Percentiles rank a stretch among this genome's conserved stretches.
These are phyloP conservation scores for Cylindroiulus punctatus DNA, from an alignment of 2,888 invertebrate species.

Conservation along the genomic window DNA sequence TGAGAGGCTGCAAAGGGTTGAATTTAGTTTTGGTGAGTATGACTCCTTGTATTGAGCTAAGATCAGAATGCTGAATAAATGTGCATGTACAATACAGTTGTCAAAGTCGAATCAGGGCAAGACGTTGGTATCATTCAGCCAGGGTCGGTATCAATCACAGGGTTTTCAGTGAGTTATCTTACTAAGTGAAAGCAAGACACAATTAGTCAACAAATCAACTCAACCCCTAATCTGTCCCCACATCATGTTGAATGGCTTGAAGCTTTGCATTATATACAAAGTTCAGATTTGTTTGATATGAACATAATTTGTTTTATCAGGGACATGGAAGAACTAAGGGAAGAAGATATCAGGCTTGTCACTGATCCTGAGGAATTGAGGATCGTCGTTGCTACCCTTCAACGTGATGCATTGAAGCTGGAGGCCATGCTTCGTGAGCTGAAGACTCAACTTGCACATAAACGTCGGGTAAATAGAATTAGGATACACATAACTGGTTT, in stretches of 20 bases:
- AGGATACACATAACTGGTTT: no score
- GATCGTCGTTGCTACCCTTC: neutral
- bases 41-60: no score
- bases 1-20: no score
- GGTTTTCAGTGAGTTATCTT: neutral
- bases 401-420: neutral
- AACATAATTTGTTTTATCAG: neutral
- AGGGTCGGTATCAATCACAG: neutral
- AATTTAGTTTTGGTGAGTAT: no score
- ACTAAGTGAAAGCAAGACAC: no score
- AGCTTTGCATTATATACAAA: no score
- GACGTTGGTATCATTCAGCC: neutral
- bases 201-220: no score
- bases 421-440: neutral
- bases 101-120: no score
- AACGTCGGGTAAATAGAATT: neutral
- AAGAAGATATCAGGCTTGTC: neutral
- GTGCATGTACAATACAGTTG: no score
- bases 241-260: no score
- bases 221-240: no score
- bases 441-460: neutral
- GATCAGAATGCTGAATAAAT: no score
- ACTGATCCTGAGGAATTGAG: neutral
- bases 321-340: neutral
- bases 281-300: neutral